Evolutionary conservation across 2,113 vertebrate genomes (phyloP), one percentile per base, ranked within the genome.

Genomic region (Myotis lucifugus): DNA sequence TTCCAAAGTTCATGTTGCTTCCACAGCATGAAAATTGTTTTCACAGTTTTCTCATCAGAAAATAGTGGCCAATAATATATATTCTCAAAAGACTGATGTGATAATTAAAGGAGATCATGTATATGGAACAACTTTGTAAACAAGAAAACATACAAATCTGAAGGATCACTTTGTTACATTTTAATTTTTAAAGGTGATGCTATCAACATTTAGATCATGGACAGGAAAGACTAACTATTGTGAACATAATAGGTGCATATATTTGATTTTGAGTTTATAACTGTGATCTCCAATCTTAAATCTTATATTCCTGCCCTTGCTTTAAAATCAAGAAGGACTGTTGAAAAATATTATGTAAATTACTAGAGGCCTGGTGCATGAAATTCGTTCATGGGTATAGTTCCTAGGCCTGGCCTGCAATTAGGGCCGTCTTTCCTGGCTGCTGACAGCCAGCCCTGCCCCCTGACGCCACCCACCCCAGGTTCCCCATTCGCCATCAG

Each of bases 201-300:
- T 82, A 17, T 82, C 59, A 85, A 86, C 48, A 94, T 70, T 74
- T 79, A 40, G n/a, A 85, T 54, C 19, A 78, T 73, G 78, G 66
- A 85, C 50, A 59, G 46, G 29, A 86, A 90, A 94, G 5, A 13
- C 50, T 76, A 81, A 86, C 54, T 70, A 70, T 18, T 87, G 1
- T 84, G 32, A 92, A 79, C 23, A 61, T 93, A 64, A 42, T 86
- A 78, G 34, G 25, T 23, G 2, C 29, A 73, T 73, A 72, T 48
- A 66, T 48, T 64, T 67, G 42, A 74, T 93, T 92, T 87, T 90
- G 77, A 96, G 66, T 69, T 90, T 92, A 72, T 21, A 66, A 40
- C 40, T 70, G 34, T 86, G 25, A 87, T 79, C 9, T 59, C 48
- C 21, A 10, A 25, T 74, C 48, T 90, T 27, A 84, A 69, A 77